These are phyloP conservation scores for Dendrocopos noguchii DNA, from an alignment of 2,113 vertebrate species.

Conservation along the genomic window DNA sequence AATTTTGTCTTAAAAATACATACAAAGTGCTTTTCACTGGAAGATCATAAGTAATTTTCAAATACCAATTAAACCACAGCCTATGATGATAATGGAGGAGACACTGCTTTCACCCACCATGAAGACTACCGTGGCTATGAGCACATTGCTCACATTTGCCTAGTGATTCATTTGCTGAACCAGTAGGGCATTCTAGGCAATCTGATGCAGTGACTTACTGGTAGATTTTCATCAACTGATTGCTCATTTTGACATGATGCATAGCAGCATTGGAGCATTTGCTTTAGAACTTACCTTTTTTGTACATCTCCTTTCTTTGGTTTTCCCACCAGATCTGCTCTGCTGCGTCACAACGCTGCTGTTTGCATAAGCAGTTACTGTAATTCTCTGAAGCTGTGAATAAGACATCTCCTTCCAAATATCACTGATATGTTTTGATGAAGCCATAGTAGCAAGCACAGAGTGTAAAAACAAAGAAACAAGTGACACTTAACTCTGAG, in stretches of 20 bases:
- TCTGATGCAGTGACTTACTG: background rate
- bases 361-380: background rate
- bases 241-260: background rate
- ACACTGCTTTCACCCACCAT: background rate
- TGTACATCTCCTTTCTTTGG: slow-evolving; percentile 2
- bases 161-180: slow-evolving; percentile 39
- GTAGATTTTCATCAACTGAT: slow-evolving; percentile 1
- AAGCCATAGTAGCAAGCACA: background rate
- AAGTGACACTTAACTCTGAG: background rate
- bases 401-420: background rate
- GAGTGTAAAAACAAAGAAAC: background rate
- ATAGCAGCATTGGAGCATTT: background rate
- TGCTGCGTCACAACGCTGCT: background rate
- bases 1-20: background rate
- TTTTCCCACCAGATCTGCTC: slow-evolving; percentile 32
- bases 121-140: background rate
- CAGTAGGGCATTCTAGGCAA: background rate
- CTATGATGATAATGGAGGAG: background rate
- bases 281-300: slow-evolving; percentile 19
- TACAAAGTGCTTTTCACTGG: background rate
- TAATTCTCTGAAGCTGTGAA: background rate
- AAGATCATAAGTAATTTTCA: background rate
- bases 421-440: background rate
- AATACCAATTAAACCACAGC: slow-evolving; percentile 6
- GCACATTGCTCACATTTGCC: slow-evolving; percentile 15